A percentile compares a stretch with the other conserved stretches of the same genome.
Conservation (phyloP, 2,797 vertebrate species). For the Limosa lapponica region DNA sequence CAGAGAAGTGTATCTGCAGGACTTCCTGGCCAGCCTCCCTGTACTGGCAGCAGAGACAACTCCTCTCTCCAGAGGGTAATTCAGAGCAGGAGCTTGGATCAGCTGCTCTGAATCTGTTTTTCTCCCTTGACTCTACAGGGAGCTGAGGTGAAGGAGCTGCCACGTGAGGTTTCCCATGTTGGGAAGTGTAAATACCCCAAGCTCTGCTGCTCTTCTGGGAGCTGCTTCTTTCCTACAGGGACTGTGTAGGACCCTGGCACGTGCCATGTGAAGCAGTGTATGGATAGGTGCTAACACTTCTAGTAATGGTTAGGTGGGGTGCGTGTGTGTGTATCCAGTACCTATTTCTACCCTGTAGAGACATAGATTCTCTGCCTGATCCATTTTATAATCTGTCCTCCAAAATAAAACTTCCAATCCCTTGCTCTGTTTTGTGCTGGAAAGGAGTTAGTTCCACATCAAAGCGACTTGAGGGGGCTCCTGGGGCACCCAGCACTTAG, state of each 20-base stretch:
- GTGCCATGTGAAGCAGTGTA: neutral
- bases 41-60: neutral
- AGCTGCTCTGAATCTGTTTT: neutral
- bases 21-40: neutral
- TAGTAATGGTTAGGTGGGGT: accelerated
- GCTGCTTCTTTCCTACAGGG: neutral
- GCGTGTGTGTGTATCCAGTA: neutral
- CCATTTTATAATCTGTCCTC: neutral
- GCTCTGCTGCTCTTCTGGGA: neutral
- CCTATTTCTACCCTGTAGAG: neutral
- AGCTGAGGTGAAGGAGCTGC: neutral
- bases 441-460: neutral
- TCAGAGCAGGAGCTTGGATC: neutral
- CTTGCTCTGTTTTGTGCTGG: neutral
- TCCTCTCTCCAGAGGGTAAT: neutral
- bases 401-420: neutral
- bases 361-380: neutral
- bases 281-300: neutral
- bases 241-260: neutral
- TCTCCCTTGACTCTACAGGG: neutral
- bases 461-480: neutral
- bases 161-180: neutral
- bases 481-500: neutral
- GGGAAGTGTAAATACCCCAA: neutral
- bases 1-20: neutral